phyloP scores from a whole-genome alignment of 2,888 invertebrate species.

The Automeris io region DNA sequence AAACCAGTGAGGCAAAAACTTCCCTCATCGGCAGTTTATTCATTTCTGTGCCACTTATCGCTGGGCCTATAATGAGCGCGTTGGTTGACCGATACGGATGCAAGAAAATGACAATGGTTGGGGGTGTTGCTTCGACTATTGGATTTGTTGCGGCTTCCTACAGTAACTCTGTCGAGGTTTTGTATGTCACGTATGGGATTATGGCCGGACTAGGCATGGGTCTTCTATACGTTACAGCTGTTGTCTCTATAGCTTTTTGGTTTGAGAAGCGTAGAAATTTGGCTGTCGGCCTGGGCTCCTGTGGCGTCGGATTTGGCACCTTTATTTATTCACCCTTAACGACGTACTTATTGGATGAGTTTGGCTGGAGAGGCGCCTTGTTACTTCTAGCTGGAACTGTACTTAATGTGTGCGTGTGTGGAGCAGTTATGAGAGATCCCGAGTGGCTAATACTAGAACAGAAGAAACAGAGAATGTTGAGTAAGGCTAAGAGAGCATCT shows the following conservation, averaged over 20 bases:
- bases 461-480: conserved; percentile 71
- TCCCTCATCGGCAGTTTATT: conserved; percentile 93
- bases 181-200: conserved; percentile 90
- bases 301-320: conserved; percentile 93
- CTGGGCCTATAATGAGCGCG: conserved; percentile 90
- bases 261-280: conserved; percentile 92
- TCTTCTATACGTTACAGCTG: conserved; percentile 90
- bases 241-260: conserved; percentile 94
- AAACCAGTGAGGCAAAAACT: conserved; percentile 87
- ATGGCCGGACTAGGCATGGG: conserved; percentile 91
- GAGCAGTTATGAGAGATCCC: conserved; percentile 91
- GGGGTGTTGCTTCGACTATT: conserved; percentile 82
- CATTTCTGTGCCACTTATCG: conserved; percentile 90
- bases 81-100: conserved; percentile 92
- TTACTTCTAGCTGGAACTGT: conserved; percentile 88
- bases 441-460: conserved; percentile 86
- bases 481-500: conserved; percentile 71
- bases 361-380: conserved; percentile 88
- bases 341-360: conserved; percentile 83
- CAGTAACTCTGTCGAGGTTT: conserved; percentile 83
- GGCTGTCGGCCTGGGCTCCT: conserved; percentile 91
- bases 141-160: conserved; percentile 87
- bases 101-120: conserved; percentile 83
- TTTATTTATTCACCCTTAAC: conserved; percentile 92
- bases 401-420: conserved; percentile 91